Evolutionary conservation across 2,888 invertebrate species (phyloP).

Genomic region (Gasteruption jaculator): DNA sequence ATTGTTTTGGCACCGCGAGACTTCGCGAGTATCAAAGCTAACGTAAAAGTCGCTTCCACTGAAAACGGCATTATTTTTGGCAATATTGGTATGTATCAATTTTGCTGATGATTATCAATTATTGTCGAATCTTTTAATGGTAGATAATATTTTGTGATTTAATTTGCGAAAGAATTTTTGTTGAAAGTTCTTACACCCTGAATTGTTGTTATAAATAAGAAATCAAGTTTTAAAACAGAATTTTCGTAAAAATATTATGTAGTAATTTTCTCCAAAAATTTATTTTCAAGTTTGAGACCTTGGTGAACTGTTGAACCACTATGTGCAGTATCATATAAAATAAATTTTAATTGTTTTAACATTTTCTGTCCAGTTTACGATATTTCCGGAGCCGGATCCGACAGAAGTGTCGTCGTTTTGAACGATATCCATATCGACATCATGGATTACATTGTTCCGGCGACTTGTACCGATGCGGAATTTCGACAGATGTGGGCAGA

Average conservation of each 20-base stretch:
- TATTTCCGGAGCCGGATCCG: slow-evolving; percentile 86
- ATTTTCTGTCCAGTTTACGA: slow-evolving; percentile 75
- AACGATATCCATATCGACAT: slow-evolving; percentile 99
- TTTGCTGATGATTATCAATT: neutral
- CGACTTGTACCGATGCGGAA: slow-evolving; percentile 89
- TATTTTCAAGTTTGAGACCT: slow-evolving; percentile 4
- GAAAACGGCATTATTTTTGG: slow-evolving; percentile 99
- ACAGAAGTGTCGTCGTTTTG: slow-evolving; percentile 94
- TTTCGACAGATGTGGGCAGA: slow-evolving; percentile 99
- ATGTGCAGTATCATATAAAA: neutral
- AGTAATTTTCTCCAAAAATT: slow-evolving; percentile 14
- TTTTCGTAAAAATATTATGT: slow-evolving; percentile 7
- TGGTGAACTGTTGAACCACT: neutral
- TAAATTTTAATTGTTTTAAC: slow-evolving; percentile 8
- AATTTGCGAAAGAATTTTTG: no score
- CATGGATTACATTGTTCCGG: slow-evolving; percentile 98
- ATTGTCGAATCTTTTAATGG: no score
- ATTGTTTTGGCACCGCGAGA: slow-evolving; percentile 95
- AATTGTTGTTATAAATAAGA: neutral
- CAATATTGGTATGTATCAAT: slow-evolving; percentile 74
- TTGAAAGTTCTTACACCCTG: neutral
- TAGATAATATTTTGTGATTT: no score
- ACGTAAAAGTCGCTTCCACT: slow-evolving; percentile 98
- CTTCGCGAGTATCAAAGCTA: slow-evolving; percentile 97
- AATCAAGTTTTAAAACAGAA: neutral